These are phyloP conservation scores for Corythucha ciliata DNA, from an alignment of 2,888 invertebrate genomes.

Conservation along the genomic window DNA sequence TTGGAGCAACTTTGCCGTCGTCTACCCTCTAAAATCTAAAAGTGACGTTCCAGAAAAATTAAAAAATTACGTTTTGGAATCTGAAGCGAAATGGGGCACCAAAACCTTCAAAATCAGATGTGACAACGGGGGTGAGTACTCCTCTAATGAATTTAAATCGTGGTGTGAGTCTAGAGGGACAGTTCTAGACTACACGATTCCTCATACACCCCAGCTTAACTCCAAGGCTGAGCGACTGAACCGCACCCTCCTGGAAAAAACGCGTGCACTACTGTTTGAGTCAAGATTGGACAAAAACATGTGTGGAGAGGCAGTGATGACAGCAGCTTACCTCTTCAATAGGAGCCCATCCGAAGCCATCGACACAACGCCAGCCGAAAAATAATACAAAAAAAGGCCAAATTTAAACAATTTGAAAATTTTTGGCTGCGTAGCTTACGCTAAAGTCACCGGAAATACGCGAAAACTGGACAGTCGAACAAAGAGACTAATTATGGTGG, in stretches of 20 bases:
- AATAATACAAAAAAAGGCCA: conserved; percentile 30
- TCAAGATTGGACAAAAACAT: conserved; percentile 2
- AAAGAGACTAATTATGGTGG: conserved; percentile 24
- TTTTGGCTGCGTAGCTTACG: conserved; percentile 37
- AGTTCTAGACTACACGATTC: not conserved
- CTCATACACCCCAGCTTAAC: conserved; percentile 5
- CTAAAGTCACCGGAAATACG: conserved; percentile 33
- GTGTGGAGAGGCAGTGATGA: not conserved
- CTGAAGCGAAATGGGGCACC: conserved; percentile 5
- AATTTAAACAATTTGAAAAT: conserved; percentile 33
- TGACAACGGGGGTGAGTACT: conserved; percentile 17
- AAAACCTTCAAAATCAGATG: conserved; percentile 3
- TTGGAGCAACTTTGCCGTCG: conserved; percentile 7
- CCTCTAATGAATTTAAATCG: not conserved
- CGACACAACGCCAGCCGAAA: conserved; percentile 36
- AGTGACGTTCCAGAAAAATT: conserved; percentile 5
- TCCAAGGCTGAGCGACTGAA: conserved; percentile 8
- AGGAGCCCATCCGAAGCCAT: conserved; percentile 29
- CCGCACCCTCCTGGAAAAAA: conserved; percentile 4
- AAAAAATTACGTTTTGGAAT: conserved; percentile 4
- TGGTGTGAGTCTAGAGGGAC: conserved; percentile 1
- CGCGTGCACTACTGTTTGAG: conserved; percentile 22
- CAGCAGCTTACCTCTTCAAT: conserved; percentile 10
- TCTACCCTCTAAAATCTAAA: conserved; percentile 7
- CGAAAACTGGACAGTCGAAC: conserved; percentile 36